Base-by-base conservation (phyloP, 2,888 invertebrate species). In the Ophioninae sp. region DNA sequence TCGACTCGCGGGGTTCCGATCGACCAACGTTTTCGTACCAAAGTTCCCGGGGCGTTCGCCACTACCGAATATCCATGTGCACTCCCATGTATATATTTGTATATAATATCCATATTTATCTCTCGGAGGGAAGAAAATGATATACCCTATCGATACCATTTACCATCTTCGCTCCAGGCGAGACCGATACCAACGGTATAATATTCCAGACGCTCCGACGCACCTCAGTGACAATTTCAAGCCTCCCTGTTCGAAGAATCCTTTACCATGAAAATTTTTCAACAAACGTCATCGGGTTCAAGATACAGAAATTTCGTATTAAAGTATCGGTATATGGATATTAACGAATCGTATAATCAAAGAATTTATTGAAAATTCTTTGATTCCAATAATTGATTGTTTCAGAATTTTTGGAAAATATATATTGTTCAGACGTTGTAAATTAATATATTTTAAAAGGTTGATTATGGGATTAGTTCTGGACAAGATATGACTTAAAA, bases 11-110 rank as follows among this genome's bases (percentile, higher is more conserved):
- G 13, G 50, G 61, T 30, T 67, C 61, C 67, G 79, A 61, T 79
- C 79, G 64, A 61, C 70, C 70, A 72, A 75, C 79, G 50, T 83
- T 50, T 59, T 70, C 61, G 21, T 20, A 70, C 72, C 39, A 75
- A 75, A 76, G 20, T 50, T 75, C 72, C 79, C 13, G 41, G 37
- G 56, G 81, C 30, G 59, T 44, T 76, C 37, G n/a, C 21, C 17
- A 6, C 21, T 41, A 56, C 30, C 50, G 64, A 74, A 30, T 37
- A 13, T 3, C 17, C 64, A 20, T 65, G 13, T 8, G 17, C 50
- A 17, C 6, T 17, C 50, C 2, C 20, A 67, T 67, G 6, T 41
- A 21, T 39, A 7, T 39, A 20, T 65, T 37, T 61, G 21, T 30
- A 62, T 30, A 62, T 13, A 62, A 62, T 64, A 37, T 64, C 50